Evolutionary conservation across 2,888 invertebrate genomes (phyloP).

Genomic region (Drosophila longiperda): DNA sequence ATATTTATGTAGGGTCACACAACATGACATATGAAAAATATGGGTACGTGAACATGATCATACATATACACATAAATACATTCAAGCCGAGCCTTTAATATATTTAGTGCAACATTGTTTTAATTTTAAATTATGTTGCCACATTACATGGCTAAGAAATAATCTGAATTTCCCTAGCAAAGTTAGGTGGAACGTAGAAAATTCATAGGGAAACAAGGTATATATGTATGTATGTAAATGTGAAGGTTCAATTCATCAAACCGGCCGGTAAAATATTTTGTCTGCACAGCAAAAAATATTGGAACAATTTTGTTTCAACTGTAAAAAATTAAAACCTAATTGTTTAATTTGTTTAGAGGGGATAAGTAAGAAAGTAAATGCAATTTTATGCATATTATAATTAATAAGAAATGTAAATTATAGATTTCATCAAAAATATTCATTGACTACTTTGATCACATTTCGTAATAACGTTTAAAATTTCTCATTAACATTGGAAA

Average conservation of each 20-base stretch:
- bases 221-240: neutral
- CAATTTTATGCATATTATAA: neutral
- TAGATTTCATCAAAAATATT: neutral
- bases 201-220: neutral
- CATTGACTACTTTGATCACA: neutral
- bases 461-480: neutral
- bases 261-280: neutral
- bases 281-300: neutral
- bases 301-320: neutral
- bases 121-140: neutral
- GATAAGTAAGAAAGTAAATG: too few relatives aligned
- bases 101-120: neutral
- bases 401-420: neutral
- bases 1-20: conserved; percentile 22
- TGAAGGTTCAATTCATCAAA: neutral
- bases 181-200: neutral
- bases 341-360: neutral
- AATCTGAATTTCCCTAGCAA: neutral
- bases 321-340: neutral
- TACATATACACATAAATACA: neutral
- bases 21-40: conserved; percentile 21
- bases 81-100: neutral
- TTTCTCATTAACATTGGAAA: neutral
- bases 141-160: neutral
- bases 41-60: conserved; percentile 17